Conservation (phyloP, 2,113 vertebrate genomes). For the Edolisoma coerulescens region DNA sequence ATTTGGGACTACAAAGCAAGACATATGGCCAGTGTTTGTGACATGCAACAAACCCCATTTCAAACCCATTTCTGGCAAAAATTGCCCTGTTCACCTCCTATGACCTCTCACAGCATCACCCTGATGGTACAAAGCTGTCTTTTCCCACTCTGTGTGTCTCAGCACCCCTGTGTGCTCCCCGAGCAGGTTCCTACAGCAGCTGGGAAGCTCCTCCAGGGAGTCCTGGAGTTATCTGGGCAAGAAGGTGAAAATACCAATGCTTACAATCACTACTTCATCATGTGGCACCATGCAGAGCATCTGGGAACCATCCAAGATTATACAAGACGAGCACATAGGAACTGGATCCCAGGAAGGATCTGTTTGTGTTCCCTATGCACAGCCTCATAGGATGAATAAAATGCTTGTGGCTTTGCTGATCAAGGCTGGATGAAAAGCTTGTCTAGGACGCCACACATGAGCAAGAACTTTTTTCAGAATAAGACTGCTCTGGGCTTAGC, state of each 20-base stretch:
- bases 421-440: neutral
- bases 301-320: neutral
- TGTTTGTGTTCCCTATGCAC: neutral
- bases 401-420: neutral
- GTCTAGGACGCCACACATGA: neutral
- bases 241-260: neutral
- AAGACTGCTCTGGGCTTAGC: neutral
- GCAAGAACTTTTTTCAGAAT: neutral
- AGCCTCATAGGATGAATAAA: neutral
- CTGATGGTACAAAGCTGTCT: neutral
- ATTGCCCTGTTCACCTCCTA: neutral
- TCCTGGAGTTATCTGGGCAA: neutral
- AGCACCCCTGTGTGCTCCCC: neutral
- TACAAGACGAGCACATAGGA: neutral
- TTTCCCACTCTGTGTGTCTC: accelerated
- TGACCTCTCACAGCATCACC: neutral
- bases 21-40: neutral
- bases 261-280: neutral
- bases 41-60: neutral
- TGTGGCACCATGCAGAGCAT: neutral
- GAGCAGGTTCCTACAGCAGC: neutral
- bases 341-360: neutral
- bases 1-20: neutral
- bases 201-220: neutral
- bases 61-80: neutral